Percentiles rank a stretch among this genome's conserved stretches.
Evolutionary conservation across 2,797 vertebrate genomes (phyloP).

Genomic region (Pachyuromys duprasi): DNA sequence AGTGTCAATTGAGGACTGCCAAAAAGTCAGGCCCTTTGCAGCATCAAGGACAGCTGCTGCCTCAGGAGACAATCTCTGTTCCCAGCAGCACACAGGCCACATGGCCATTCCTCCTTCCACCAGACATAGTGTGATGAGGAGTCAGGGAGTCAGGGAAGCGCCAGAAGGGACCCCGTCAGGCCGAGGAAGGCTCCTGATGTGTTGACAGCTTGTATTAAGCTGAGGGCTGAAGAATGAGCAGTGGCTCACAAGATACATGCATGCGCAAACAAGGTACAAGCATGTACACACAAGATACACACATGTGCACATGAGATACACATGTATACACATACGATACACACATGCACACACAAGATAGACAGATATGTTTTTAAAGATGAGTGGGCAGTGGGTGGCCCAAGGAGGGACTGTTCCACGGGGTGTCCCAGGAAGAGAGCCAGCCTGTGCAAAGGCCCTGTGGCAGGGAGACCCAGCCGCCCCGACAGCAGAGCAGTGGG

Average conservation of each 20-base stretch:
- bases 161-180: too few relatives aligned
- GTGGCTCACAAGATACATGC: background rate
- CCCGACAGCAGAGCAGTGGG: background rate
- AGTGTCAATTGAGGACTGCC: fast-evolving
- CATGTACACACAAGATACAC: background rate
- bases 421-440: background rate
- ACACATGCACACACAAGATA: background rate
- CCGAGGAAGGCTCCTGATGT: background rate
- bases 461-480: background rate
- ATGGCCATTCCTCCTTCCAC: background rate
- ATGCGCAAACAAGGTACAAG: background rate
- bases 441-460: background rate
- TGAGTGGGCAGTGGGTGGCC: background rate
- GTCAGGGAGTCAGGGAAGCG: too few relatives aligned
- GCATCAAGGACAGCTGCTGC: fast-evolving
- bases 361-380: background rate
- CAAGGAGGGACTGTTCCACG: fast-evolving
- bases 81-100: background rate
- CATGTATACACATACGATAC: too few relatives aligned
- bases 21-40: background rate
- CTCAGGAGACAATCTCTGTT: background rate
- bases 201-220: background rate
- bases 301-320: too few relatives aligned
- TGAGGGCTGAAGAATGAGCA: background rate
- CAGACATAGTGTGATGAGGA: background rate